Percentiles rank a stretch among this genome's conserved stretches.
Conservation (phyloP, 1,140 invertebrate genomes). For the Drepana arcuata region DNA sequence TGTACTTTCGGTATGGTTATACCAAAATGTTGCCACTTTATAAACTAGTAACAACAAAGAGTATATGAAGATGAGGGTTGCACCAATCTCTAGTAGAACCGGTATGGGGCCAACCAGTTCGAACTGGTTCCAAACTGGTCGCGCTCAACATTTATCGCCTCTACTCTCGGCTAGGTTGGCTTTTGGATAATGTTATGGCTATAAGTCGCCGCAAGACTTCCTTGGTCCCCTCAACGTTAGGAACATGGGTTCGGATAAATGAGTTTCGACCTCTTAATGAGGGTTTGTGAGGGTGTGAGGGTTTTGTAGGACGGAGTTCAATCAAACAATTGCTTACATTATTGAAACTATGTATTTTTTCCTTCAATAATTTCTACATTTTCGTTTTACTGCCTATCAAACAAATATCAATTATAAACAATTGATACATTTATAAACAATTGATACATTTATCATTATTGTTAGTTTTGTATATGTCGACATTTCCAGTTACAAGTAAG, state of each 20-base stretch:
- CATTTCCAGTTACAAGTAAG: slow-evolving; percentile 58
- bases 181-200: slow-evolving; percentile 31
- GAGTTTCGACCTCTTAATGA: neutral
- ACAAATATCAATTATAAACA: slow-evolving; percentile 69
- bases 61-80: slow-evolving; percentile 30
- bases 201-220: slow-evolving; percentile 16
- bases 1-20: neutral
- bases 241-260: slow-evolving; percentile 10
- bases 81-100: slow-evolving; percentile 24
- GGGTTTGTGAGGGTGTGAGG: neutral
- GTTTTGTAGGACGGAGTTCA: slow-evolving; percentile 5
- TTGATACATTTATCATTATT: slow-evolving; percentile 64
- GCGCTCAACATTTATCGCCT: slow-evolving; percentile 25
- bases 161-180: slow-evolving; percentile 18
- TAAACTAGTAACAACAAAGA: slow-evolving; percentile 10
- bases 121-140: slow-evolving; percentile 28
- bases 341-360: slow-evolving; percentile 67
- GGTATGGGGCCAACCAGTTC: slow-evolving; percentile 15
- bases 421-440: slow-evolving; percentile 67
- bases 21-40: slow-evolving; percentile 7
- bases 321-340: slow-evolving; percentile 51
- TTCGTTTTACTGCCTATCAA: slow-evolving; percentile 65
- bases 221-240: slow-evolving; percentile 19
- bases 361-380: slow-evolving; percentile 62
- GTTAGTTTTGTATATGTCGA: slow-evolving; percentile 67